Evolutionary conservation across 2,797 vertebrate species (phyloP).

Genomic region (Malacoctenus gilli): DNA sequence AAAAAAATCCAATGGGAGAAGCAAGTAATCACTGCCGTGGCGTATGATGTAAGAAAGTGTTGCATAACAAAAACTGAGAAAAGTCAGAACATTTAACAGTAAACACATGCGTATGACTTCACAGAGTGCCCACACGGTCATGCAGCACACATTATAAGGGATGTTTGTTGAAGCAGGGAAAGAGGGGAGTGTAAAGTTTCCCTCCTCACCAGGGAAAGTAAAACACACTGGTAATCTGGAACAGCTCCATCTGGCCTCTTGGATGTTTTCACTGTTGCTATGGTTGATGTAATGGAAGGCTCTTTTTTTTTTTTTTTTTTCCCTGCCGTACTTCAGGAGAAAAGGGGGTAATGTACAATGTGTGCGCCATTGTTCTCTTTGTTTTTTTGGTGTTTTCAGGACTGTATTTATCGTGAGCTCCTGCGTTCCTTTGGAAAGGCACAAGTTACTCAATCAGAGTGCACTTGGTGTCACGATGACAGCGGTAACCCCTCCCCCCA

Average conservation of each 20-base stretch:
- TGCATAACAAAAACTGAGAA: slow-evolving; percentile 12
- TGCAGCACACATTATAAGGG: slow-evolving; percentile 26
- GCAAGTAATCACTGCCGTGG: neutral
- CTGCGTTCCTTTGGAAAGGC: slow-evolving; percentile 51
- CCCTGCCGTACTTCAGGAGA: slow-evolving; percentile 49
- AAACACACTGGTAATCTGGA: slow-evolving; percentile 64
- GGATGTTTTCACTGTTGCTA: slow-evolving; percentile 78
- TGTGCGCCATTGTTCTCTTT: slow-evolving; percentile 59
- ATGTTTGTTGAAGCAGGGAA: slow-evolving; percentile 36
- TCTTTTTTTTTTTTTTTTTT: too few species aligned
- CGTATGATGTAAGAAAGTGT: slow-evolving; percentile 12
- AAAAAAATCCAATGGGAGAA: slow-evolving; percentile 12
- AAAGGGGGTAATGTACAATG: slow-evolving; percentile 34
- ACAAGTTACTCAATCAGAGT: slow-evolving; percentile 29
- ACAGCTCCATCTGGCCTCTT: slow-evolving; percentile 60
- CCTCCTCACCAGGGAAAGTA: slow-evolving; percentile 47
- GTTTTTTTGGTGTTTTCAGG: slow-evolving; percentile 17
- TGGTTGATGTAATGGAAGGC: slow-evolving; percentile 81
- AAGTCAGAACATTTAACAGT: slow-evolving; percentile 9
- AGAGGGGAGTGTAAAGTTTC: slow-evolving; percentile 52
- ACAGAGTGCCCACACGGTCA: slow-evolving; percentile 15
- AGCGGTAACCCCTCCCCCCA: slow-evolving; percentile 3
- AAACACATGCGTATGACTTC: slow-evolving; percentile 27
- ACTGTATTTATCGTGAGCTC: slow-evolving; percentile 12
- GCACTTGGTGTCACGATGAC: slow-evolving; percentile 54